Evolutionary conservation across 2,888 invertebrate genomes (phyloP), one percentile per base, ranked within the genome.

Genomic region (Ellobium chinense): DNA sequence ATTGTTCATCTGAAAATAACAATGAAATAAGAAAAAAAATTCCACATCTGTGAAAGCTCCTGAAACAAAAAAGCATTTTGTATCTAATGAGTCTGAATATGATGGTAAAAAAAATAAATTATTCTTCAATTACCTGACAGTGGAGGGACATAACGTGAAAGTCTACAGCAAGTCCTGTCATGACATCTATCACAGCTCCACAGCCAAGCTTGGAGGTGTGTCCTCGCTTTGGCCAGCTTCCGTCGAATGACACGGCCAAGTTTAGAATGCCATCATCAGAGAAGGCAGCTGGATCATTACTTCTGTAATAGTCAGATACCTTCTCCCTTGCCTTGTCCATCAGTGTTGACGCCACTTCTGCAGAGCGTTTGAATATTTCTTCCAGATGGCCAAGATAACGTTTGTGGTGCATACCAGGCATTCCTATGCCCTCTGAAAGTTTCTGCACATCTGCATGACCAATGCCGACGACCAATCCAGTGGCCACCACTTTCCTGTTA

Each of bases 401-500:
- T n/a, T 66, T 66, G 31, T 66, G 18, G 4, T 66, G 66, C 37
- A 66, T 66, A 34, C 34, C n/a, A 34, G 36, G 37, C 66, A 36
- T 66, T 7, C 66, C 66, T n/a, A 66, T 29, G 37, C 66, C 34
- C 66, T 66, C 66, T 31, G 66, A 66, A 12, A 66, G 14, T 37
- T 66, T 66, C 37, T n/a, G 27, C 66, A 66, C 9, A 18, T 24
- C 36, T 34, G 66, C 66, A 36, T 36, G 66, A n/a, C 66, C 31
- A 29, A 66, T n/a, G 34, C 66, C 66, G 36, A 66, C 37, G 34
- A 12, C n/a, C 31, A 66, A 34, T n/a, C 66, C 36, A 36, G 66
- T n/a, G 9, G n/a, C 21, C 21, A 66, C 66, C n/a, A 34, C 37
- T n/a, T 34, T 66, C 18, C 66, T 31, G 37, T 66, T 31, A 34